phyloP scores from a whole-genome alignment of 2,797 vertebrate species.

The Leuciscus waleckii region DNA sequence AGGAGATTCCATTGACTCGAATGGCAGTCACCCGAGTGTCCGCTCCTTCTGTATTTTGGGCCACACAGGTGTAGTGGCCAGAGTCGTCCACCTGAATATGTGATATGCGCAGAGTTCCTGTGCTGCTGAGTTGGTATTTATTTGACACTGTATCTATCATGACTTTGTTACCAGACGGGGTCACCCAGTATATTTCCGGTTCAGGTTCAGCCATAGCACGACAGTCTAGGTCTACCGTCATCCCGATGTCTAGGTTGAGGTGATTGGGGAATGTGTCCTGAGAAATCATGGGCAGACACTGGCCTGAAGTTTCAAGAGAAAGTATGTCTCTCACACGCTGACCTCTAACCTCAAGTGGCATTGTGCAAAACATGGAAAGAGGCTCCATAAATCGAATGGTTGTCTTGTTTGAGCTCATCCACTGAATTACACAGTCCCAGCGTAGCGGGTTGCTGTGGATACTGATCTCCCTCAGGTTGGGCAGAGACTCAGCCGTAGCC shows the following conservation, averaged over 20 bases:
- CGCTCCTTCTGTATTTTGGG: conserved; percentile 91
- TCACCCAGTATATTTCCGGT: conserved; percentile 98
- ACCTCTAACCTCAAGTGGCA: conserved; percentile 88
- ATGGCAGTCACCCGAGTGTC: conserved; percentile 91
- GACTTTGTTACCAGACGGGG: conserved; percentile 91
- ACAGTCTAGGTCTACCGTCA: conserved; percentile 89
- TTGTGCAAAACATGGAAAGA: conserved; percentile 91
- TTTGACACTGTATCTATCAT: conserved; percentile 87
- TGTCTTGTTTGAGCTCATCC: conserved; percentile 94
- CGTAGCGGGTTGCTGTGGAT: conserved; percentile 94
- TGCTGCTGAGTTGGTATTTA: conserved; percentile 88
- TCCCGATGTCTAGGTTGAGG: conserved; percentile 87
- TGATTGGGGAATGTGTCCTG: conserved; percentile 90
- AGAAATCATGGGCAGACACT: conserved; percentile 94
- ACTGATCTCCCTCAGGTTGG: conserved; percentile 94
- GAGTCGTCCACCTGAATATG: conserved; percentile 90
- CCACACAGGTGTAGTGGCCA: conserved; percentile 93
- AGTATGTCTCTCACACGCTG: conserved; percentile 89
- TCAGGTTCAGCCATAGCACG: conserved; percentile 94
- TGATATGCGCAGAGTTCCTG: conserved; percentile 90
- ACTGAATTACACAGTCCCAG: conserved; percentile 94
- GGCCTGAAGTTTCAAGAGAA: conserved; percentile 82
- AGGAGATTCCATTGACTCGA: conserved; percentile 91
- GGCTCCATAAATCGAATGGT: conserved; percentile 97
- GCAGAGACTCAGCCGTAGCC: conserved; percentile 89